Evolutionary conservation across 2,888 invertebrate species (phyloP), one percentile per base, ranked within the genome.

Genomic region (Meteorus cinctellus): DNA sequence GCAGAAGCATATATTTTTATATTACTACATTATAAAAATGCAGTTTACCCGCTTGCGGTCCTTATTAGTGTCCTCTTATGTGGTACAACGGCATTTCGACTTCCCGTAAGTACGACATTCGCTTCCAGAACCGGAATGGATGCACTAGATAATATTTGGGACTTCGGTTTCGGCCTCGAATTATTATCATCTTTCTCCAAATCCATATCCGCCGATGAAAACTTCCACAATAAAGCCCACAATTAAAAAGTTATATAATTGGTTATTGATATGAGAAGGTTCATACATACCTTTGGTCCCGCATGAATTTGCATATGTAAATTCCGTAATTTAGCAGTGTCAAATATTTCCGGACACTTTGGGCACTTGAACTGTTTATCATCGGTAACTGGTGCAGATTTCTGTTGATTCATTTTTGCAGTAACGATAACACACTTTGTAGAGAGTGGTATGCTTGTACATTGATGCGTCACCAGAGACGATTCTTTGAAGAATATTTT

Each of bases 401-500:
- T 36, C 19, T 81, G 84, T 62, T 83, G 79, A 12, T 62, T 36
- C 5, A 76, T 66, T 59, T 85, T 84, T 6, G 74, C 24, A 19
- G 67, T n/a, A 2, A 77, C 8, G 27, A 78, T 31, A 59, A 74
- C 81, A 68, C 81, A 82, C 73, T 85, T 85, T 5, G 72, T 72
- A 27, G 81, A 77, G 14, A 75, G 29, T 4, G 81, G 72, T 51
- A 75, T 81, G 1, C 82, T 78, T 1, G 79, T 82, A 29, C 88
- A 88, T 69, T 85, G 83, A 74, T 88, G 88, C 4, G 85, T 82
- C 68, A 85, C 79, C 2, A 88, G 67, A 8, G 86, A 86, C 48
- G 85, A 82, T 77, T 87, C 86, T 81, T 87, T 88, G 79, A 88
- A 88, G 77, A 88, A 88, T 75, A 88, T 84, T 63, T 88, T 88